Conservation (phyloP, 1,140 invertebrate genomes). For the Neotoxoptera formosana region DNA sequence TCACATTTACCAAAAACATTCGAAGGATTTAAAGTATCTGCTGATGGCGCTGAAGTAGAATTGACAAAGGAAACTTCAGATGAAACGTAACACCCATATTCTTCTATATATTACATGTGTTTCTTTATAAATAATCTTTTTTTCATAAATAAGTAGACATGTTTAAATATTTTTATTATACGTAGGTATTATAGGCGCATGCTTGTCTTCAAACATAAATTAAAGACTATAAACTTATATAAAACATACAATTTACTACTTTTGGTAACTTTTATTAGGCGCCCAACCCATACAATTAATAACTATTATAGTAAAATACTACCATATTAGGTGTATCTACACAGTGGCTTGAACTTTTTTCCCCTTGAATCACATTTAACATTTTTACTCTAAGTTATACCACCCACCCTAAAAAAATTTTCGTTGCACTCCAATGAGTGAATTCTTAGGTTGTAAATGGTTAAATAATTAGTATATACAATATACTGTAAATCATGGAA, state of each 20-base stretch:
- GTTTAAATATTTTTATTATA: background rate
- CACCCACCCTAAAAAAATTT: too few species aligned
- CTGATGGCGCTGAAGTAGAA: constrained; percentile 40
- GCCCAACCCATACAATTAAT: background rate
- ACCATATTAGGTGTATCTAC: background rate
- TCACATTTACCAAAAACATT: constrained; percentile 34
- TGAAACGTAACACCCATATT: constrained; percentile 33
- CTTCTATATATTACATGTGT: background rate
- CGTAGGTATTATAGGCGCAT: background rate
- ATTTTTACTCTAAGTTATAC: too few species aligned
- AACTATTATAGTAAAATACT: too few species aligned
- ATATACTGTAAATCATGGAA: too few species aligned
- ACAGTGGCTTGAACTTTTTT: too few species aligned
- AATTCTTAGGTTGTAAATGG: too few species aligned
- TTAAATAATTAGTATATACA: too few species aligned
- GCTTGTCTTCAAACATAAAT: background rate
- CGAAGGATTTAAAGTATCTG: constrained; percentile 31
- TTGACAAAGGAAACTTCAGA: constrained; percentile 25
- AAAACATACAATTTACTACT: background rate
- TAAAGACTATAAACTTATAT: background rate
- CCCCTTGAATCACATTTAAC: too few species aligned
- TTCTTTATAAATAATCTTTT: background rate
- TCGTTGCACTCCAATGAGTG: too few species aligned
- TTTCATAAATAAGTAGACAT: background rate
- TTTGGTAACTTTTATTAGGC: background rate